A percentile compares a stretch with the other conserved stretches of the same genome.
These are phyloP conservation scores for Acestrorhynchus altus DNA, from an alignment of 2,797 vertebrate genomes.

Conservation along the genomic window DNA sequence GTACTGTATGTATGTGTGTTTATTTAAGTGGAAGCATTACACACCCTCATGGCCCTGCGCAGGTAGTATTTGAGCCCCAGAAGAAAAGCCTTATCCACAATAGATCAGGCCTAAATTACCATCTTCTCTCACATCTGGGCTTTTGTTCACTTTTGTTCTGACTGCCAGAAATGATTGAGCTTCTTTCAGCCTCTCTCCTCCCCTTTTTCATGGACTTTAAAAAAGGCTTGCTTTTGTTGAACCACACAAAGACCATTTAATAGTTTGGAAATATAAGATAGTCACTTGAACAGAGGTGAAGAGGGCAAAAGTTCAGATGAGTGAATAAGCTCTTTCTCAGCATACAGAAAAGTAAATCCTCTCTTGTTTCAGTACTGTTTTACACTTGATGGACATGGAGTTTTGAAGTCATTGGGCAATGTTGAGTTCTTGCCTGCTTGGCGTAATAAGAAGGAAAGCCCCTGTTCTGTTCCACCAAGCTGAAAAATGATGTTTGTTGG, in stretches of 20 bases:
- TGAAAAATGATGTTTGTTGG: constrained; percentile 23
- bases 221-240: constrained; percentile 82
- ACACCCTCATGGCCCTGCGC: constrained; percentile 67
- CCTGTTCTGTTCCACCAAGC: constrained; percentile 31
- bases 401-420: constrained; percentile 19
- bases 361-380: constrained; percentile 61
- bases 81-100: constrained; percentile 85
- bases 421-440: constrained; percentile 13
- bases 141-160: constrained; percentile 81
- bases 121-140: constrained; percentile 86
- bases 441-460: constrained; percentile 8
- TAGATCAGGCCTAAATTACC: constrained; percentile 87
- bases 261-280: constrained; percentile 83
- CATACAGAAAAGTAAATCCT: constrained; percentile 55
- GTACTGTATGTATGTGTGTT: constrained; percentile 45
- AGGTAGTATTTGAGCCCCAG: constrained; percentile 83
- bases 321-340: constrained; percentile 64
- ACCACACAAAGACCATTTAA: constrained; percentile 85
- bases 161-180: constrained; percentile 85
- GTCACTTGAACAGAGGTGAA: constrained; percentile 81
- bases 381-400: constrained; percentile 45
- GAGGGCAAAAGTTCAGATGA: constrained; percentile 75
- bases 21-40: constrained; percentile 55
- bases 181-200: constrained; percentile 74
- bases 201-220: constrained; percentile 71